Evolutionary conservation across 37 sponge, comb jelly and placozoan species (phyloP), one percentile per base, ranked within the genome.

Genomic region (Beroe ovata): DNA sequence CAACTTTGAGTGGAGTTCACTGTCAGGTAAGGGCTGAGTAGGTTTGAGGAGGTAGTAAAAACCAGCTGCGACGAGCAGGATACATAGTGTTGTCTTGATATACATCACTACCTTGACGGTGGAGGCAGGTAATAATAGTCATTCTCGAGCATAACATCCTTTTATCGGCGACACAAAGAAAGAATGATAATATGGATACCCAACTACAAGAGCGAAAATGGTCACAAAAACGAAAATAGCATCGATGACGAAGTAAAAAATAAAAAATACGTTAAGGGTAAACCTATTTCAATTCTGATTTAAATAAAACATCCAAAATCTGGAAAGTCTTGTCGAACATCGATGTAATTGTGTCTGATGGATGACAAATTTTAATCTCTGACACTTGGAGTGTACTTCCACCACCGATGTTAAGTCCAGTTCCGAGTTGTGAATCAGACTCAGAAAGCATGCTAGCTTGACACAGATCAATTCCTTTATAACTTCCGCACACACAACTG

Each of bases 261-360:
- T 47, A 47, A 47, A 6, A 47, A 47, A 47, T 47, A 47, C 6
- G 11, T 47, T 47, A 47, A 47, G 6, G 6, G 11, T 47, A 47
- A 47, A 47, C 6, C 54, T 47, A 11, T 47, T 11, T 16, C 6
- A 11, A 47, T 47, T 77, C 84, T 26, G 54, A 42, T 77, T 77
- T 8, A 42, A 33, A 77, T 36, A 77, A 77, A 42, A 77, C 54
- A 18, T 77, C 84, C 1, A 77, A 20, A 36, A 77, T 77, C 84
- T 77, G 84, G 4, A 77, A 77, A 40, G 84, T 40, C 28, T 77
- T 77, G 25, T 36, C 38, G 21, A 77, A 77, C 0, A 77, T 35
- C 4, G 39, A 42, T 25, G 41, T 4, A 6, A 77, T 54, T 0
- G 11, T 36, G n/a, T 77, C 11, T 0, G 29, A 36, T 1, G 42